Conservation (phyloP, 2,888 invertebrate species). For the Tetanocera ferruginea region DNA sequence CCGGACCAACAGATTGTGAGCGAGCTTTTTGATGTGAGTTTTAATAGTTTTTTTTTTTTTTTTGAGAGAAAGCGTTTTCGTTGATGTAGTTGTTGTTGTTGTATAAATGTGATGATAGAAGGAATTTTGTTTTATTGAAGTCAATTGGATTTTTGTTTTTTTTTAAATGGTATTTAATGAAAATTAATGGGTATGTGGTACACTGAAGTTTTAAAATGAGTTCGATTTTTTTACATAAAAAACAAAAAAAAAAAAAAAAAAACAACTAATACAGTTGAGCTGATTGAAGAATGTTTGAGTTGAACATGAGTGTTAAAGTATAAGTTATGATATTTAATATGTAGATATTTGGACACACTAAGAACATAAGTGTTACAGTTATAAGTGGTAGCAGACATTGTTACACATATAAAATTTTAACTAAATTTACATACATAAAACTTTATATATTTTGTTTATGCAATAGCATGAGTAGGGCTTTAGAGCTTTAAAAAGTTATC, state of each 20-base stretch:
- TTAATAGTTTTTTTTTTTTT: constrained; percentile 34
- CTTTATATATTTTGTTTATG: no score
- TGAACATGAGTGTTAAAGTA: background rate
- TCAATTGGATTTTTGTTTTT: constrained; percentile 1
- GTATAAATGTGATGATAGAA: constrained; percentile 41
- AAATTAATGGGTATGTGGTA: background rate
- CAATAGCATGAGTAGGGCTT: no score
- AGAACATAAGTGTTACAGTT: no score
- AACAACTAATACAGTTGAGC: background rate
- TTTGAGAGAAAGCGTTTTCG: constrained; percentile 36
- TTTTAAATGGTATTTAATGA: background rate
- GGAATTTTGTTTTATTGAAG: constrained; percentile 37
- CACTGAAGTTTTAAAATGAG: background rate
- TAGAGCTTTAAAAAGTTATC: no score
- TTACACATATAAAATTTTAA: no score
- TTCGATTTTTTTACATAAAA: background rate
- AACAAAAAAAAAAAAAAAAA: no score
- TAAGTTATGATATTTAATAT: no score
- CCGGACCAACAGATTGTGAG: constrained; percentile 80
- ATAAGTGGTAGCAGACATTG: no score
- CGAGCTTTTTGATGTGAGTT: constrained; percentile 70
- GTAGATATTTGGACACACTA: no score
- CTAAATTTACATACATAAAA: no score
- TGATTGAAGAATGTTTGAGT: background rate
- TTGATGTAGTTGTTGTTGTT: constrained; percentile 41